phyloP scores from a whole-genome alignment of 2,113 vertebrate genomes.

The Pica pica region DNA sequence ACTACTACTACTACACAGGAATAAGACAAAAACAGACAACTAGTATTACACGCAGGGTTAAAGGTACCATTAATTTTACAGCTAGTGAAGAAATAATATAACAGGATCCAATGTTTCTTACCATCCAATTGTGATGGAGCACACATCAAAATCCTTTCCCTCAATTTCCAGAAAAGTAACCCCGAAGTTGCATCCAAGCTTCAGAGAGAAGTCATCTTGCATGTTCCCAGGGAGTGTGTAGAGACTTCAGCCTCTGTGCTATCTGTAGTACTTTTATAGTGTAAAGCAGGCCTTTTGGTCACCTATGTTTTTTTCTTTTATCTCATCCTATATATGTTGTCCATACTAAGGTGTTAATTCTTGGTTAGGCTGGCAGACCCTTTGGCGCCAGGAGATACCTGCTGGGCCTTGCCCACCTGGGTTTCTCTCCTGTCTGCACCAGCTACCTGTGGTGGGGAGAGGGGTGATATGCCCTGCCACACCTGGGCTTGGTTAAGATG shows the following conservation, averaged over 20 bases:
- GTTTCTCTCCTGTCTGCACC: not conserved
- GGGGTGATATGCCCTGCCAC: not conserved
- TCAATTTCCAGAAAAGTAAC: not conserved
- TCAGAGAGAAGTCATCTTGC: not conserved
- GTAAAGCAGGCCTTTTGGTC: not conserved
- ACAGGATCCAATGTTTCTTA: not conserved
- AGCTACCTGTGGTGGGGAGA: not conserved
- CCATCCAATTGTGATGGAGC: not conserved
- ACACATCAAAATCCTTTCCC: not conserved
- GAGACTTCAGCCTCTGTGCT: not conserved
- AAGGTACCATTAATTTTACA: not conserved
- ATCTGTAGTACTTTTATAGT: not conserved
- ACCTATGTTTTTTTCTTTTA: not conserved
- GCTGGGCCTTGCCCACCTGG: not conserved
- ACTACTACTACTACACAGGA: not conserved
- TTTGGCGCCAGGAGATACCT: not conserved
- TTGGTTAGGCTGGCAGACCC: not conserved
- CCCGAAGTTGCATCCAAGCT: not conserved
- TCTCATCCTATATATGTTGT: not conserved
- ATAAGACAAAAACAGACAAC: not conserved
- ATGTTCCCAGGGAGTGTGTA: not conserved
- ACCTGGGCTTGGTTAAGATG: not conserved
- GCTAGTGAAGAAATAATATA: not conserved
- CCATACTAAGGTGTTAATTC: not conserved
- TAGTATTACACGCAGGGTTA: not conserved